Evolutionary conservation across 2,797 vertebrate genomes (phyloP), one percentile per base, ranked within the genome.

Genomic region (Nyctalus aviator): DNA sequence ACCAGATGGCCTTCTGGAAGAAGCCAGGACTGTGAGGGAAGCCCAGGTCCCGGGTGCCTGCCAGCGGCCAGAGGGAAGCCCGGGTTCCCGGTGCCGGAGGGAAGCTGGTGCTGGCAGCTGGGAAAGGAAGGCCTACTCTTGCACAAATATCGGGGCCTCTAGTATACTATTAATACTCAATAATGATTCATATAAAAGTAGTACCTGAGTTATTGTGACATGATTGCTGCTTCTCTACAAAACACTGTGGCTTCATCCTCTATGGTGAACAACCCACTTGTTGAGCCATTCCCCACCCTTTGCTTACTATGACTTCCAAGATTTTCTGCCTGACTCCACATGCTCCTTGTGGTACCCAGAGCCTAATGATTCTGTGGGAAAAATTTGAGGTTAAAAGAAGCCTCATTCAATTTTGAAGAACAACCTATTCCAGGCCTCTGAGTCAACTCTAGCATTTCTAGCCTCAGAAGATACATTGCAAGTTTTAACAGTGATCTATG

Each of bases 401-500:
- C 41, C 37, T 64, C 46, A 32, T 5, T 73, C 30, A 82, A 15
- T 41, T 87, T 50, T 53, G 18, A 55, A 83, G 32, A 8, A 50
- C 59, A 66, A 21, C 4, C n/a, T 83, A 78, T 44, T 76, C 35
- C 30, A 71, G 46, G n/a, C 17, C 57, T 48, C 79, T 69, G 30
- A 62, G 23, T 79, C 48, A 84, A 44, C 30, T 50, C 23, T 75
- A 32, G 41, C 23, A 78, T 94, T 88, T 97, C 98, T 12, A 98
- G 97, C 59, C 84, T 98, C 53, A 98, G 97, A 75, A 94, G 98
- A 13, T 98, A 98, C 53, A 98, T 98, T 97, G 98, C 98, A 93
- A 99, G 98, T 59, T 78, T 98, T 97, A 99, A 99, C 94, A 99
- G 98, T 0, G 98, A 99, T 96, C 98, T 99, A 98, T 23, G 95